Base-by-base conservation (phyloP, 2,797 vertebrate genomes). In the Ptychobarbus kaznakovi region DNA sequence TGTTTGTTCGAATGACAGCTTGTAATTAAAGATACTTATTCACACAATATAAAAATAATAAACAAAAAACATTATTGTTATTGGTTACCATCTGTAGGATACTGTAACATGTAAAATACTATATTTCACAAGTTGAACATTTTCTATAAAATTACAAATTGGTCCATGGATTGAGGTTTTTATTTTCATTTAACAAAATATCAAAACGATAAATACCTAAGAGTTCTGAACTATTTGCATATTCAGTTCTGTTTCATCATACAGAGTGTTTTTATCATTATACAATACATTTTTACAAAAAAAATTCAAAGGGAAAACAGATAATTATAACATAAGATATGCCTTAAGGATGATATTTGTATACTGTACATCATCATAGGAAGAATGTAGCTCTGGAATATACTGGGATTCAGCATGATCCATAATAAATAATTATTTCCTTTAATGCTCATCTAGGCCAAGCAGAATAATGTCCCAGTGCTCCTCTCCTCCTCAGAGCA, bases 121-220 rank as follows among this genome's bases (percentile, higher is more conserved):
- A 40, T 35, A 56, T 12, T 56, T 6, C 3, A 56, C 38, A 70
- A 42, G 20, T 13, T 22, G 7, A 38, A 58, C 56, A 40, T 11
- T 13, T 40, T 9, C 16, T 20, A 28, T 3, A 35, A 53, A 84
- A 10, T 6, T 10, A 46, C n/a, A 22, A 28, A 69, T 16, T 28
- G 2, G 5, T 72, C 61, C 0, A 58, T 32, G 75, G 28, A 58
- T 77, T 44, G 44, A 58, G 22, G 3, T 51, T 10, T 83, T 83
- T 83, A 83, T 83, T 83, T 80, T 74, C 38, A 66, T 80, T 70
- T n/a, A 10, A 40, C 58, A 84, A 75, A 87, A 56, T 18, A 49
- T 12, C 12, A 15, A 78, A 40, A 74, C 7, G 2, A 63, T 4
- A 38, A 72, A 82, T 72, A 82, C 10, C 51, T n/a, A 63, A 20